Evolutionary conservation across 1,140 invertebrate genomes (phyloP), one percentile per base, ranked within the genome.

Genomic region (Hylaeus anthracinus): DNA sequence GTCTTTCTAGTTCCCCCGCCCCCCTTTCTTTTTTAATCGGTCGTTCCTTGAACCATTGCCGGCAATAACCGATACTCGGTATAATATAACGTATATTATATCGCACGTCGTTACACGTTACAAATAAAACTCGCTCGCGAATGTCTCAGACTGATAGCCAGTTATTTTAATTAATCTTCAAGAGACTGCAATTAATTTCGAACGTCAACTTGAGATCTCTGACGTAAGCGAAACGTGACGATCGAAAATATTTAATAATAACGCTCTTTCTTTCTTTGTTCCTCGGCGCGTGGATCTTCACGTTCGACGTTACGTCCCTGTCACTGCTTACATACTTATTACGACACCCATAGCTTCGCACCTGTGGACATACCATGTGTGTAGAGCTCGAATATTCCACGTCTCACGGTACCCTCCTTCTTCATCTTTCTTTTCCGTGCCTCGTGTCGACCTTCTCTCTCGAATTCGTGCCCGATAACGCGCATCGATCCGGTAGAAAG

Each of bases 371-470:
- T 37, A 67, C 37, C 39, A 53, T 79, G 43, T 37, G 12, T 41
- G 70, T 73, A 56, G 60, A 65, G 12, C 60, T 79, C 76, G 76
- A 79, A 72, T 79, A 67, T 83, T 66, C 81, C 84, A 79, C 81
- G 72, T 73, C 66, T 72, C 67, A 55, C 43, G 45, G 56, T 60
- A 56, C 65, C 37, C 55, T 76, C 69, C 55, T 60, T 64, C 60
- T 60, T 70, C 63, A 56, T 72, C 70, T 53, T 83, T 69, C 70
- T 45, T 63, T 55, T 53, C n/a, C 66, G 15, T 48, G 12, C 6
- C 14, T 56, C 6, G 48, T 48, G 15, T 77, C 69, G 72, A 61
- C 66, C 69, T 65, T 75, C 67, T 55, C 72, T 85, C 67, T 84
- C 76, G 81, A 83, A 79, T 82, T 77, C 56, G 14, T 72, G 69